These are phyloP conservation scores for Tenebrosternarchus preto DNA, from an alignment of 2,113 vertebrate genomes.

Conservation along the genomic window DNA sequence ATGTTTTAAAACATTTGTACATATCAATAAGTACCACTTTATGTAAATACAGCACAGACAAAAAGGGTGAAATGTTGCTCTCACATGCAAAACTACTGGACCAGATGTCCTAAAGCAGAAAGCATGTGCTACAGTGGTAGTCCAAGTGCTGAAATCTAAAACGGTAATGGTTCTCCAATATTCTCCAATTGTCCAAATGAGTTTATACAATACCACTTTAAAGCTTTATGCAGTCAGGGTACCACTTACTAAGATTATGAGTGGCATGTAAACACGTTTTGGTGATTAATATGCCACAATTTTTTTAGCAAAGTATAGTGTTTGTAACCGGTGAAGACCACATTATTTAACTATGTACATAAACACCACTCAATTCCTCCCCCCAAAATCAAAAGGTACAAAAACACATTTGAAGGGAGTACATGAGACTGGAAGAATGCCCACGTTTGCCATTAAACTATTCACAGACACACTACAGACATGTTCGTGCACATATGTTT, in stretches of 20 bases:
- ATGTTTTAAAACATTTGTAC: too few species aligned
- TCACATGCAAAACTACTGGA: not conserved
- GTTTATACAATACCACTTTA: too few species aligned
- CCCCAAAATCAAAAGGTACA: not conserved
- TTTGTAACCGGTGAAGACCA: not conserved
- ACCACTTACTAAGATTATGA: not conserved
- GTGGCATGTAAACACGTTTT: not conserved
- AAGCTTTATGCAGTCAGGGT: not conserved
- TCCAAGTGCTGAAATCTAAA: too few species aligned
- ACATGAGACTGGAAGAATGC: not conserved
- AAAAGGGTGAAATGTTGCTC: too few species aligned
- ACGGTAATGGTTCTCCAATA: too few species aligned
- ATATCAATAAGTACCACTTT: too few species aligned
- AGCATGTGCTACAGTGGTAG: not conserved
- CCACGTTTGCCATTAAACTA: not conserved
- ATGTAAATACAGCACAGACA: too few species aligned
- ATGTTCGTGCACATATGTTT: not conserved
- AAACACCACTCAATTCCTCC: conserved; percentile 1
- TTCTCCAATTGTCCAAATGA: too few species aligned
- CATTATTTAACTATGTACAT: conserved; percentile 13
- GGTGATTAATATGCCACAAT: not conserved
- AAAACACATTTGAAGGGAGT: not conserved
- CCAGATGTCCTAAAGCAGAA: not conserved
- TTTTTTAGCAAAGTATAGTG: not conserved
- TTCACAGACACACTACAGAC: not conserved